Evolutionary conservation across 2,888 invertebrate genomes (phyloP).

Genomic region (Candidula unifasciata): DNA sequence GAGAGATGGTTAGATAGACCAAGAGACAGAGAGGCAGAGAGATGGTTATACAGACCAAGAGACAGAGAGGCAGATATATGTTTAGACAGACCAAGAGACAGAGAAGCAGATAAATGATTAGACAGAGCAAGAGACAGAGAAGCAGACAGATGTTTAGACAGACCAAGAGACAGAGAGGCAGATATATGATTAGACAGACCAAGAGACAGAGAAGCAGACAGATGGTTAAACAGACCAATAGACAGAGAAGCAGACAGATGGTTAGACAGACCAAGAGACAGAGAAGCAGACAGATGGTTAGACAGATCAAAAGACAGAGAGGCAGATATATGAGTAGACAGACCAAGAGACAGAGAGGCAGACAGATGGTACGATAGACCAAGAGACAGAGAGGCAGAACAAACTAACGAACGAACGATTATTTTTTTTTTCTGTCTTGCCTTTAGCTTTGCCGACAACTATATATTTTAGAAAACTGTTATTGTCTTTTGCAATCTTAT

Average conservation of each 20-base stretch:
- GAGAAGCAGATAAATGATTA: neutral
- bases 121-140: neutral
- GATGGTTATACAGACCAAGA: neutral
- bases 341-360: neutral
- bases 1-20: no score
- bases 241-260: no score
- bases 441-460: no score
- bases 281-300: neutral
- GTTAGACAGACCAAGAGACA: neutral
- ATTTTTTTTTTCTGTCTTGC: no score
- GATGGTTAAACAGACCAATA: no score
- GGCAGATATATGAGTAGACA: neutral
- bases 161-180: neutral
- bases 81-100: no score
- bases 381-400: neutral
- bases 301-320: neutral
- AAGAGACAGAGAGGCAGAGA: no score
- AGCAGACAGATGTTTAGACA: neutral
- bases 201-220: conserved; percentile 25
- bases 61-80: no score
- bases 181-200: neutral
- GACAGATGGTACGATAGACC: neutral
- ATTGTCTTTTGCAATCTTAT: no score
- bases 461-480: no score
- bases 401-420: neutral